Percentiles rank a stretch among this genome's conserved stretches.
These are phyloP conservation scores for Caenorhabditis japonica DNA, from an alignment of 2,888 invertebrate genomes.

Conservation along the genomic window DNA sequence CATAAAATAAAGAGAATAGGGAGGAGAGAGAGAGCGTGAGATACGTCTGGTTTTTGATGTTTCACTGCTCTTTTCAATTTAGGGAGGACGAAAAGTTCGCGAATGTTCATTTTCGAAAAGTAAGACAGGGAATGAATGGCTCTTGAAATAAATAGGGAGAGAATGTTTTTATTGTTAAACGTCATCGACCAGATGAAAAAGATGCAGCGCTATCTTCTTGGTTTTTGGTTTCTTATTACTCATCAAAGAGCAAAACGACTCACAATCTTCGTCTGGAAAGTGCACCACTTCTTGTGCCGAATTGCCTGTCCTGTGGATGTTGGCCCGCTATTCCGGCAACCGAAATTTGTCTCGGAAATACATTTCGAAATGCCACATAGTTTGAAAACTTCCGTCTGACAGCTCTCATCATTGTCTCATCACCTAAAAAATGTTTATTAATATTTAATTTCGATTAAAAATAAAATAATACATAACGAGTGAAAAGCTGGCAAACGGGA, in stretches of 20 bases:
- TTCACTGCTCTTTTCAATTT: background rate
- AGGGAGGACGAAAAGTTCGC: background rate
- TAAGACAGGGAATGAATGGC: background rate
- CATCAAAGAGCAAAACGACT: slow-evolving; percentile 42
- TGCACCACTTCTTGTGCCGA: slow-evolving; percentile 15
- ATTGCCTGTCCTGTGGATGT: slow-evolving; percentile 10
- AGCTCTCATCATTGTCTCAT: slow-evolving; percentile 50
- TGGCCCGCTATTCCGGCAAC: background rate
- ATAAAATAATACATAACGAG: slow-evolving; percentile 1
- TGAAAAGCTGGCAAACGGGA: slow-evolving; percentile 5
- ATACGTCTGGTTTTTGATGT: slow-evolving; percentile 17
- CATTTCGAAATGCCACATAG: slow-evolving; percentile 7
- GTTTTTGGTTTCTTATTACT: slow-evolving; percentile 50
- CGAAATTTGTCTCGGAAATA: background rate
- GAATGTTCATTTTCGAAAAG: slow-evolving; percentile 1
- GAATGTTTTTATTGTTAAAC: slow-evolving; percentile 29
- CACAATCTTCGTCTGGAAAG: slow-evolving; percentile 29
- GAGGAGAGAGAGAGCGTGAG: too few relatives aligned
- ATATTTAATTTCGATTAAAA: background rate
- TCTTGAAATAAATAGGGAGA: background rate
- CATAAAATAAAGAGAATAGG: too few relatives aligned
- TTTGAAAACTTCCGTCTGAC: slow-evolving; percentile 7
- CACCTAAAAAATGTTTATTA: slow-evolving; percentile 43
- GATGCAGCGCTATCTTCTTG: slow-evolving; percentile 17
- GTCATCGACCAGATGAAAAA: slow-evolving; percentile 26